Evolutionary conservation across 92 coral and sea anemone species (phyloP).

Genomic region (Virgularia gustaviana): DNA sequence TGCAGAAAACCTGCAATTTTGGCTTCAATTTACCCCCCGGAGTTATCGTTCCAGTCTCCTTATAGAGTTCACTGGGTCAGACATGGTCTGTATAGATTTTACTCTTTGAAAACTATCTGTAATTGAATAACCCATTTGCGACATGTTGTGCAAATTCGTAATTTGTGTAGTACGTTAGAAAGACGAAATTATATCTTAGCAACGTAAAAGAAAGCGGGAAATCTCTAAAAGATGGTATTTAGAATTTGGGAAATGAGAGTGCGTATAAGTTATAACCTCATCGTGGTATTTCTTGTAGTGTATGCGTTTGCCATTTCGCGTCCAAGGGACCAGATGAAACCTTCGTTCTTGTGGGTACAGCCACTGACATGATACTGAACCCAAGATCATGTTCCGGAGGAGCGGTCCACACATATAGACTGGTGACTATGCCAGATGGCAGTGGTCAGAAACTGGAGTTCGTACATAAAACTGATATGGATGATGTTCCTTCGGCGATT

Average conservation of each 20-base stretch:
- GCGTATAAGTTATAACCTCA: not conserved
- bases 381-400: slow-evolving; percentile 97
- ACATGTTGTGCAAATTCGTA: not conserved
- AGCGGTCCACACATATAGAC: slow-evolving; percentile 67
- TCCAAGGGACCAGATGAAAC: slow-evolving; percentile 85
- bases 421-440: slow-evolving; percentile 73
- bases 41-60: too few species aligned
- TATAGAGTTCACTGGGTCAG: too few species aligned
- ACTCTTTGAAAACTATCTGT: too few species aligned
- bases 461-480: slow-evolving; percentile 94
- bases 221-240: too few species aligned
- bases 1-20: too few species aligned
- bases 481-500: slow-evolving; percentile 87
- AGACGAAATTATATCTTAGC: too few species aligned
- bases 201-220: not conserved
- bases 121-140: too few species aligned
- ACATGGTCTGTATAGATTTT: too few species aligned
- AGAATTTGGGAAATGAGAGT: not conserved
- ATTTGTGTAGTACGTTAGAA: not conserved
- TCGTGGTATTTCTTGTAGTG: slow-evolving; percentile 49
- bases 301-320: slow-evolving; percentile 79
- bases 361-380: slow-evolving; percentile 86
- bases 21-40: too few species aligned
- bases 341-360: slow-evolving; percentile 85
- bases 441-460: slow-evolving; percentile 76